Conservation (phyloP, 2,113 vertebrate genomes). For the Glaucidium brasilianum region DNA sequence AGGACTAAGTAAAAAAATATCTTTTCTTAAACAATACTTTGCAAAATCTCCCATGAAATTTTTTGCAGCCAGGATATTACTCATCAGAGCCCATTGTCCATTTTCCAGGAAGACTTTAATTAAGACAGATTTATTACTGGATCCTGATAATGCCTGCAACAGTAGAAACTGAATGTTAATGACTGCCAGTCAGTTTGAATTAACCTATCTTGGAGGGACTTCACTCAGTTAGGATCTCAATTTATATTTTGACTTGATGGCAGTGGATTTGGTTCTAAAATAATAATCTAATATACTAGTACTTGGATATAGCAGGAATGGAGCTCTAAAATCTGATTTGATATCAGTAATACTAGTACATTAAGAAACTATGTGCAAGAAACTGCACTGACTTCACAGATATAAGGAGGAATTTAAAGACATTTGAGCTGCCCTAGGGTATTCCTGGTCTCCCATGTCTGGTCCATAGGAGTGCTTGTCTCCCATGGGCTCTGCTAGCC, state of each 20-base stretch:
- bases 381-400: not conserved
- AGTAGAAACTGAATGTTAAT: slow-evolving; percentile 13
- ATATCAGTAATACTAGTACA: not conserved
- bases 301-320: not conserved
- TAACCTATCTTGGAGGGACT: not conserved
- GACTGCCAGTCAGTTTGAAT: not conserved
- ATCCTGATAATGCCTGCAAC: not conserved
- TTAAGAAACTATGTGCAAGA: not conserved
- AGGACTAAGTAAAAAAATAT: not conserved
- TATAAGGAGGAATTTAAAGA: not conserved
- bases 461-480: not conserved
- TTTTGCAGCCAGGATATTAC: not conserved
- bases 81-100: not conserved
- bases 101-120: slow-evolving; percentile 33
- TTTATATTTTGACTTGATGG: not conserved
- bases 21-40: not conserved
- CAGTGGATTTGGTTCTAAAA: not conserved
- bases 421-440: not conserved
- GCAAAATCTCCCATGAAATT: not conserved
- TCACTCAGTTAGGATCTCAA: not conserved
- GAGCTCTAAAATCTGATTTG: not conserved
- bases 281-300: not conserved
- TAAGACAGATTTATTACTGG: slow-evolving; percentile 2
- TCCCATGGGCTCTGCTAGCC: not conserved
- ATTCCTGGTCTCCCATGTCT: not conserved